These are phyloP conservation scores for Pseudorhiza aurosa DNA, from an alignment of 30 jellyfish, hydroid and myxozoan species.

Conservation along the genomic window DNA sequence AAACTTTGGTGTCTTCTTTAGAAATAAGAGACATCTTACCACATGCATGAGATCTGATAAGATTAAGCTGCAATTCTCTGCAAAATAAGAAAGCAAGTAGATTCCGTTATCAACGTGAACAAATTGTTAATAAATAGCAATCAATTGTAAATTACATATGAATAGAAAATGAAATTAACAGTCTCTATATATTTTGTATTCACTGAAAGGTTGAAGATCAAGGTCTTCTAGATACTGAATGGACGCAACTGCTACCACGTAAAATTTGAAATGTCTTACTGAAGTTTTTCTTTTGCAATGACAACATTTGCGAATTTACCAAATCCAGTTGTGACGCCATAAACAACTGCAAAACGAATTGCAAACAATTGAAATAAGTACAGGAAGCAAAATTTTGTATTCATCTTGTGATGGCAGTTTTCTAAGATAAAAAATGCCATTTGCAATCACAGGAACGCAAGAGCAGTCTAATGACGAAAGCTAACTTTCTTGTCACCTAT, in stretches of 20 bases:
- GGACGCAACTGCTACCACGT: not conserved
- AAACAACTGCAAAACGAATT: conserved; percentile 62
- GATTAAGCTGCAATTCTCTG: conserved; percentile 72
- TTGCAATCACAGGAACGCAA: not conserved
- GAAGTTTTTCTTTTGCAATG: conserved; percentile 59
- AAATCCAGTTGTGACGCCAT: conserved; percentile 93
- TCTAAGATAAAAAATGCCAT: not conserved
- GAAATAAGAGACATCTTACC: conserved; percentile 55
- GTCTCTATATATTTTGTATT: no score
- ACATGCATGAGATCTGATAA: conserved; percentile 88
- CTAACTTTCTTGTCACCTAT: no score
- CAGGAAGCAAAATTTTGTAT: not conserved
- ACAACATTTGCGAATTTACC: conserved; percentile 90
- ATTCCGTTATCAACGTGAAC: not conserved
- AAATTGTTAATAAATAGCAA: no score
- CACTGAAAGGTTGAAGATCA: no score
- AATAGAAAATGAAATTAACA: no score
- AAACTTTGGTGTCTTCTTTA: no score
- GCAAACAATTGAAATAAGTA: no score
- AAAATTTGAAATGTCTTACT: conserved; percentile 34
- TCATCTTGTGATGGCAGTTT: not conserved
- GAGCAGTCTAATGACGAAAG: no score
- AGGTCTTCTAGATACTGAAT: not conserved
- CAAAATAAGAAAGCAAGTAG: not conserved
- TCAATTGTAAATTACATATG: no score